Evolutionary conservation across 2,113 vertebrate species (phyloP), one percentile per base, ranked within the genome.

Genomic region (Pyrgilauda ruficollis): DNA sequence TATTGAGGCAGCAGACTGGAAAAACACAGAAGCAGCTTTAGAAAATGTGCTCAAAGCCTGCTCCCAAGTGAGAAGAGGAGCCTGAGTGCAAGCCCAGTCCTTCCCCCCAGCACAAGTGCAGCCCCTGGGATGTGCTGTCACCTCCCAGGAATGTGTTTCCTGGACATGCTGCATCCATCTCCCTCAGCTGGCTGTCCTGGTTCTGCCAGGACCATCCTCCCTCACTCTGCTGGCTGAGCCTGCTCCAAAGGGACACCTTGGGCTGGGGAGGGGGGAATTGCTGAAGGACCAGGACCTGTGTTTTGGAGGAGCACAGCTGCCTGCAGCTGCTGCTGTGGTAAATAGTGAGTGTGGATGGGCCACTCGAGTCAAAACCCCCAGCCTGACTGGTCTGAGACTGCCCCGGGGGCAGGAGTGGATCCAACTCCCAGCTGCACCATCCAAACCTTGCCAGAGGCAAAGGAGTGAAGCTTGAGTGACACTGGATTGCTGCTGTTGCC

Each of bases 51-150:
- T 85, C 3, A 39, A 83, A n/a, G 6, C 19, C 13, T 49, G 64
- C 53, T 95, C 88, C 90, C 6, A 3, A 70, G 92, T 0, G 50
- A 77, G 85, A 56, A 82, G 74, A 11, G 66, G 66, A 87, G 37
- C 37, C 81, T 93, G 92, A 93, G 85, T 19, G 13, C 52, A 21
- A 93, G 92, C 81, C 93, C 93, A 94, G 89, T 84, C 64, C 69
- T 87, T 84, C 84, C 81, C 87, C 83, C 56, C 89, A 41, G 81
- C 73, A 63, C 69, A 81, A 94, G 77, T 23, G 43, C 73, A 91
- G 87, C 80, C 62, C 44, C 46, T 0, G 77, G 94, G 89, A 86
- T 73, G 80, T 35, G 59, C 67, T 1, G 37, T 94, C 93, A 92
- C 7, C 13, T 56, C 64, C 87, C 1, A 1, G 87, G 95, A 96